Base-by-base conservation (phyloP, 1,140 invertebrate species). In the Oncopodura yosiiana region DNA sequence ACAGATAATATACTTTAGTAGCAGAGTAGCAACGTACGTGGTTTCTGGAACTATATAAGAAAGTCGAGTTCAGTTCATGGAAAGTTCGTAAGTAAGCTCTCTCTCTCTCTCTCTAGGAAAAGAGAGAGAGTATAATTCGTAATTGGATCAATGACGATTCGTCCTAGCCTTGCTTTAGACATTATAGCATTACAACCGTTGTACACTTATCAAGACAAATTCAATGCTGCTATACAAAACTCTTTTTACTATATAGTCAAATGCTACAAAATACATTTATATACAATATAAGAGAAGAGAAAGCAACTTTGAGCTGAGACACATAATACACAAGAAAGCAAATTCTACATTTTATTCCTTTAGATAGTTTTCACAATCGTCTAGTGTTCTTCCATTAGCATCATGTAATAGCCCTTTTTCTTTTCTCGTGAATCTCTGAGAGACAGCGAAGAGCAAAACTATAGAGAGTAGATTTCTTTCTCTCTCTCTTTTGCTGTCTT, bases 71-170 rank as follows among this genome's bases (percentile, higher is more conserved):
- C n/a, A n/a, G n/a, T n/a, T n/a, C n/a, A n/a, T n/a, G n/a, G n/a
- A n/a, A 9, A 8, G 8, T n/a, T 34, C n/a, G n/a, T n/a, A 34
- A 9, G 32, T n/a, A 34, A n/a, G 8, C 32, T 34, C 32, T 34
- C 32, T 34, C 32, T 34, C 32, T 34, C 32, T 8, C n/a, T n/a
- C 8, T 34, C n/a, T 9, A 34, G 8, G n/a, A 34, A 9, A n/a
- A n/a, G 32, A 34, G n/a, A n/a, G n/a, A n/a, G 8, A 34, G n/a
- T 34, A 34, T 34, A 8, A 34, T 34, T 38, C 37, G 49, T 51
- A 51, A 51, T 51, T 51, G 49, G 49, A 51, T 51, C 49, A 51
- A 51, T 51, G 41, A 34, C 41, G 21, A 27, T 37, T 49, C 46
- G 36, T 49, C 26, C 18, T 37, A 30, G 30, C 16, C 26, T 49